Conservation (phyloP, 2,888 invertebrate genomes). For the Scrobipalpa costella region DNA sequence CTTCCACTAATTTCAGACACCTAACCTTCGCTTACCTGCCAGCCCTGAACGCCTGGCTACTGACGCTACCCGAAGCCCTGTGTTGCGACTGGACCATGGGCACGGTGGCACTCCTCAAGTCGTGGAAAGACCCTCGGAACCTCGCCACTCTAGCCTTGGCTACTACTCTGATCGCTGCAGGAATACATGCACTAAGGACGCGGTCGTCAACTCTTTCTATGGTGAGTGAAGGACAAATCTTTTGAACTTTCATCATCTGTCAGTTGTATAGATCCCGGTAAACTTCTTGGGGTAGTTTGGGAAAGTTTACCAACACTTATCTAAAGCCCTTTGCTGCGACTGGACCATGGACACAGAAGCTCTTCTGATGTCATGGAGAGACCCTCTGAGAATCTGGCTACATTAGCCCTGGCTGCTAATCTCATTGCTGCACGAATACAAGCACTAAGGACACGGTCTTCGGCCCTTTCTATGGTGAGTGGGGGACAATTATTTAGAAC, state of each 20-base stretch:
- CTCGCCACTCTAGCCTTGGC: conserved; percentile 88
- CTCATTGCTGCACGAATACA: conserved; percentile 81
- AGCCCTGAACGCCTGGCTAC: conserved; percentile 93
- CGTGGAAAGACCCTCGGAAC: conserved; percentile 90
- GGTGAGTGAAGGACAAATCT: conserved; percentile 52
- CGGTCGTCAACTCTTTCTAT: conserved; percentile 72
- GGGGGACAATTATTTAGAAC: neutral
- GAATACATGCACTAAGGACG: conserved; percentile 72
- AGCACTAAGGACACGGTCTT: conserved; percentile 65
- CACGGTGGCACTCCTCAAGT: conserved; percentile 91
- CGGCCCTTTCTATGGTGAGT: conserved; percentile 74
- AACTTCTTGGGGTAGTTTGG: too few relatives aligned
- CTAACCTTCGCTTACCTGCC: conserved; percentile 96
- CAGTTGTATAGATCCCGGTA: too few relatives aligned
- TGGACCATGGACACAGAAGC: conserved; percentile 99
- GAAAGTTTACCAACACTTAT: too few relatives aligned
- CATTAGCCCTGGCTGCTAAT: conserved; percentile 84
- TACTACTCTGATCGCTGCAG: conserved; percentile 79
- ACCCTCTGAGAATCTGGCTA: conserved; percentile 91
- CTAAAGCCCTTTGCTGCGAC: conserved; percentile 96
- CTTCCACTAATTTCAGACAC: conserved; percentile 80
- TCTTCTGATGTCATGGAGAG: conserved; percentile 88
- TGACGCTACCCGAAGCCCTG: conserved; percentile 92
- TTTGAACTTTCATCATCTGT: neutral
- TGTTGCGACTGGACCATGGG: conserved; percentile 99